A percentile compares a stretch with the other conserved stretches of the same genome.
These are phyloP conservation scores for Sarcophaga variegata DNA, from an alignment of 2,888 invertebrate species.

Conservation along the genomic window DNA sequence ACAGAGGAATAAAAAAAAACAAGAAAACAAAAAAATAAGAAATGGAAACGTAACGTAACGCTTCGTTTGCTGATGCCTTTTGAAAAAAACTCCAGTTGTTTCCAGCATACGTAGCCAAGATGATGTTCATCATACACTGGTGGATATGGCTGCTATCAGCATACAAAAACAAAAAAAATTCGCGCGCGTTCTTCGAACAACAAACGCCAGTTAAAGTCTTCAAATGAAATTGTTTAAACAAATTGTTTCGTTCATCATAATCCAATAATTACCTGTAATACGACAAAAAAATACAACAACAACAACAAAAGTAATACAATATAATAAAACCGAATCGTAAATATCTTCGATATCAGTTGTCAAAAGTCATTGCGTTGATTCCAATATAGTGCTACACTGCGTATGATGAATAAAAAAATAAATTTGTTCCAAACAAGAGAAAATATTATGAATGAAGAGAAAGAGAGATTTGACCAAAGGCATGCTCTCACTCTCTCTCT, in stretches of 20 bases:
- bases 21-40: constrained; percentile 43
- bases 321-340: too few relatives aligned
- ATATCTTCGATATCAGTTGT: too few relatives aligned
- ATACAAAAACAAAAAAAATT: constrained; percentile 54
- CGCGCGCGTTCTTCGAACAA: constrained; percentile 58
- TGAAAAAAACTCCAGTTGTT: constrained; percentile 65
- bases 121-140: constrained; percentile 65
- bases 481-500: too few relatives aligned
- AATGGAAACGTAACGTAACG: constrained; percentile 66
- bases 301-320: not conserved
- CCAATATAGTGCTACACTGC: not conserved
- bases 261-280: not conserved
- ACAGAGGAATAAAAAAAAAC: constrained; percentile 32
- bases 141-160: constrained; percentile 55
- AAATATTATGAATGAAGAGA: constrained; percentile 11
- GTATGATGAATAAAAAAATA: constrained; percentile 57
- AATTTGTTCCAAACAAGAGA: constrained; percentile 1
- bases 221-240: not conserved
- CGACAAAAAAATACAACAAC: not conserved
- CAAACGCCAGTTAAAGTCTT: constrained; percentile 28
- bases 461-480: too few relatives aligned
- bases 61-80: constrained; percentile 68
- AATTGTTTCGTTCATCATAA: not conserved
- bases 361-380: too few relatives aligned
- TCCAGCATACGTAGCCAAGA: constrained; percentile 68